Evolutionary conservation across 2,888 invertebrate genomes (phyloP), one percentile per base, ranked within the genome.

Genomic region (Griposia aprilina): DNA sequence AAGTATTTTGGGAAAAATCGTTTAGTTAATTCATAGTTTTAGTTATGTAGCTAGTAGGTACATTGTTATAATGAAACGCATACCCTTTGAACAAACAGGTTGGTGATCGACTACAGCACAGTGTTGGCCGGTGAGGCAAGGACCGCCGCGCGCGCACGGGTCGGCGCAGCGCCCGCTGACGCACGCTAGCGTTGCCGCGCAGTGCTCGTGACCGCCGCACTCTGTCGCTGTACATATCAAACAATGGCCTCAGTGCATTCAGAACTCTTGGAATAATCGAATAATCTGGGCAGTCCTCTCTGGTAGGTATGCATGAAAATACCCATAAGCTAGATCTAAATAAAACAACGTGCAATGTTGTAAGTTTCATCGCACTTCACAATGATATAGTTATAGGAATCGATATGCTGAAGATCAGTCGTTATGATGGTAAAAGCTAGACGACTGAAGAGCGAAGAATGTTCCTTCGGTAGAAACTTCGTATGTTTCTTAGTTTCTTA

Each of bases 81-180:
- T 92, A 96, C 98, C 98, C 97, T 98, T 98, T 62, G 98, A 97
- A 93, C 99, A 99, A 81, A 98, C 98, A 15, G 99, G 98, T 92
- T 98, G 98, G 93, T 99, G 99, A 90, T 98, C 97, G 90, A 98
- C 97, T 67, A 99, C 98, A 89, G 98, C 98, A 92, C 99, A 99
- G 87, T 98, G 98, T 90, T 99, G 98, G 72, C 98, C 97, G 65
- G 97, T 94, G 48, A 97, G 95, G 92, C 99, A 99, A 4, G 98
- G 98, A 84, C 98, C 96, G 97, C 97, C 93, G 97, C 97, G 93
- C 23, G 97, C 97, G 94, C 99, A 99, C 41, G 99, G 99, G 94
- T 98, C 98, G 82, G 98, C 97, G 92, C 99, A 99, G 87, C 98
- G 97, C 36, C 98, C 97, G 92, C 97, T 97, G 89, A 98, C 97